Evolutionary conservation across 2,797 vertebrate genomes (phyloP).

Genomic region (Sandelia bainsii): DNA sequence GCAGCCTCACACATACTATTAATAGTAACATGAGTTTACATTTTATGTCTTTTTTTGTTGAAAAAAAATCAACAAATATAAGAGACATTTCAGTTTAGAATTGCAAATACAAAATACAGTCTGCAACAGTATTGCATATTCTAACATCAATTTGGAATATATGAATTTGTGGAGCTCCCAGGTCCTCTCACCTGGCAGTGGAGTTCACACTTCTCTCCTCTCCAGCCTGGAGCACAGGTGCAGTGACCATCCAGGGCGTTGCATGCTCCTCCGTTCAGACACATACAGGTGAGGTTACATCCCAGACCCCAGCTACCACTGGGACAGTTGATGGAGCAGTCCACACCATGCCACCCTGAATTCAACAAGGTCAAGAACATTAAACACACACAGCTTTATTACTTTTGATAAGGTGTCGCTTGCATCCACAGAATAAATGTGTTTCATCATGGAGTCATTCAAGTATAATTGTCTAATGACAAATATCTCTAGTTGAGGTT

Average conservation of each 20-base stretch:
- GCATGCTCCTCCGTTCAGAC: conserved; percentile 92
- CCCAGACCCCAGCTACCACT: conserved; percentile 94
- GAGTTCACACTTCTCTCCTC: conserved; percentile 89
- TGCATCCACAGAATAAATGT: too few species aligned
- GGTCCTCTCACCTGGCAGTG: conserved; percentile 88
- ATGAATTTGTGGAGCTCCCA: not conserved
- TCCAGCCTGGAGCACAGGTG: conserved; percentile 94
- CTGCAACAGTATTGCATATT: not conserved
- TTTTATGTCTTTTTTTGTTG: too few species aligned
- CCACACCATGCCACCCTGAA: conserved; percentile 97
- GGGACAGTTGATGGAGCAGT: conserved; percentile 96
- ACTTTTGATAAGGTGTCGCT: too few species aligned
- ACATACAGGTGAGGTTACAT: conserved; percentile 92
- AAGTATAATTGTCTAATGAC: too few species aligned
- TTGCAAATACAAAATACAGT: not conserved
- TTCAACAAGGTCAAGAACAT: not conserved
- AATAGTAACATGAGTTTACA: too few species aligned
- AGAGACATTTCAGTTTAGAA: not conserved
- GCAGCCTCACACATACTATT: not conserved
- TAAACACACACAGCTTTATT: too few species aligned
- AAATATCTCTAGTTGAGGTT: too few species aligned
- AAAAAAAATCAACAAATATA: not conserved
- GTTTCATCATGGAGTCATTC: too few species aligned
- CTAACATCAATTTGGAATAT: not conserved
- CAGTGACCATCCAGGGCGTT: conserved; percentile 91